Evolutionary conservation across 2,888 invertebrate species (phyloP).

Genomic region (Abrostola triplasia): DNA sequence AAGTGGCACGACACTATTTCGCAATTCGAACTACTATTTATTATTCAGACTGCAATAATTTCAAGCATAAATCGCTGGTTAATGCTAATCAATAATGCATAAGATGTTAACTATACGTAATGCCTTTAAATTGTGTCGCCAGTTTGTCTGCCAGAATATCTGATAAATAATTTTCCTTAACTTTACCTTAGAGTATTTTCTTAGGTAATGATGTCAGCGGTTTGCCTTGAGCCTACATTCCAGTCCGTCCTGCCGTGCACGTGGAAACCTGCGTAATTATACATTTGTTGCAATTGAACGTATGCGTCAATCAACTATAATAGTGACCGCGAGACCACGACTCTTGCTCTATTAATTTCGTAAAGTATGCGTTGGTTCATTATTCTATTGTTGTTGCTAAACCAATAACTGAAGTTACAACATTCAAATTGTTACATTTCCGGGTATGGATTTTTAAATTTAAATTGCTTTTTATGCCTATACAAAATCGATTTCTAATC

Average conservation of each 20-base stretch:
- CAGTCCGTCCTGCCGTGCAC: conserved; percentile 66
- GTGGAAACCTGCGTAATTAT: conserved; percentile 72
- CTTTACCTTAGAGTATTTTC: conserved; percentile 60
- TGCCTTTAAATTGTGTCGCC: conserved; percentile 48
- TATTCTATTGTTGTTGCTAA: conserved; percentile 43
- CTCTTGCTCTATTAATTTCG: conserved; percentile 46
- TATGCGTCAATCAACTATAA: conserved; percentile 67
- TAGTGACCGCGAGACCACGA: conserved; percentile 46
- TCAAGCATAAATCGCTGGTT: conserved; percentile 46
- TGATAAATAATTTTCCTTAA: conserved; percentile 29
- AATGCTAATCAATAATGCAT: conserved; percentile 46
- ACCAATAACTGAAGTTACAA: conserved; percentile 24
- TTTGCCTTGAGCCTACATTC: conserved; percentile 79
- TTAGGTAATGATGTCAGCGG: conserved; percentile 72
- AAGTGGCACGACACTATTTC: conserved; percentile 67
- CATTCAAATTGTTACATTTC: conserved; percentile 22
- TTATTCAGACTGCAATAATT: conserved; percentile 58
- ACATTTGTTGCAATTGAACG: conserved; percentile 70
- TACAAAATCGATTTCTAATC: conserved; percentile 21
- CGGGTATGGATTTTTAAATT: conserved; percentile 15
- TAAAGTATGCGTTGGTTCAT: conserved; percentile 34
- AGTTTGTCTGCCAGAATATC: conserved; percentile 50
- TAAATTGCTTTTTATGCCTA: conserved; percentile 13
- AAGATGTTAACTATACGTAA: conserved; percentile 44
- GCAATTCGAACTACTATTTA: conserved; percentile 68